Evolutionary conservation across 2,113 vertebrate genomes (phyloP), one percentile per base, ranked within the genome.

Genomic region (Esox niger): DNA sequence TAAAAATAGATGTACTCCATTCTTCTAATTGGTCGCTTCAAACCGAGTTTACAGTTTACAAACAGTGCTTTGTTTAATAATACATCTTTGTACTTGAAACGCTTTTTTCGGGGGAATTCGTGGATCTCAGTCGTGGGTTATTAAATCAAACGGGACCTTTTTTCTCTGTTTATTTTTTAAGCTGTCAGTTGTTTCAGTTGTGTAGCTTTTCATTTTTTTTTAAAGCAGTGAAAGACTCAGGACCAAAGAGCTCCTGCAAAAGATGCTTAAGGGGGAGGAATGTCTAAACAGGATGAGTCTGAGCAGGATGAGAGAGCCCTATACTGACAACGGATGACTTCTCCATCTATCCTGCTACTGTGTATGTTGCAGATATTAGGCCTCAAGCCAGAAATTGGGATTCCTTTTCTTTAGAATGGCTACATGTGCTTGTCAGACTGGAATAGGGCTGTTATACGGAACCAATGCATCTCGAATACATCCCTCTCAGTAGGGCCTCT

Each of bases 371-470:
- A 86, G 83, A 88, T 90, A 89, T 87, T 86, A 83, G 79, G 69
- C 82, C 75, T 84, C 75, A 78, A 79, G 81, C 83, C 78, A 82
- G 85, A 89, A 86, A 89, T 90, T 79, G 63, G 84, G 81, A 84
- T 82, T 85, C 82, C 83, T 79, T 84, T 73, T 80, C 67, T 73
- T 47, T 71, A 79, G 85, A 88, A 82, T 80, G 80, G 82, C 70
- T 72, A 75, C 78, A 76, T 77, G 62, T 57, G 75, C 78, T 73
- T 84, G 80, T 75, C 64, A 71, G 80, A 79, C 74, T 84, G 84
- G 79, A 87, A 90, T 90, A 87, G 87, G 85, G 84, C 85, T 64
- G 80, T 89, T 89, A 90, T 85, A 89, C 38, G 88, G 88, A 90
- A 89, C 90, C 86, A 86, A 90, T 88, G 88, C 86, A 86, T 89